Evolutionary conservation across 2,888 invertebrate genomes (phyloP).

Genomic region (Cactoblastis cactorum): DNA sequence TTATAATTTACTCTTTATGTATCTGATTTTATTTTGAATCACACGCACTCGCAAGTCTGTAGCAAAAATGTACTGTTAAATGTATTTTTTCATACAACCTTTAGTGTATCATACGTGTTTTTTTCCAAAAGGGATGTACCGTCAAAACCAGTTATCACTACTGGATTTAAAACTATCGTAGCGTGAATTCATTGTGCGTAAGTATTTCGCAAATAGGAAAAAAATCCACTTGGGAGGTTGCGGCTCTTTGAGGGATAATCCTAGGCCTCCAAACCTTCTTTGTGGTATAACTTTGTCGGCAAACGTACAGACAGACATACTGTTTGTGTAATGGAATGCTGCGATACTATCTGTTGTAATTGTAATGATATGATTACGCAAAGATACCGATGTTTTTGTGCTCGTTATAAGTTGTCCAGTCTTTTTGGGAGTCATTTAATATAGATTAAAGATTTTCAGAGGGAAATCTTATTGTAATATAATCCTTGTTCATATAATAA

Average conservation of each 20-base stretch:
- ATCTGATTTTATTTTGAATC: no score
- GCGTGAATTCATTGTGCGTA: slow-evolving; percentile 9
- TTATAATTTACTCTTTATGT: no score
- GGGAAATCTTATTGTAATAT: no score
- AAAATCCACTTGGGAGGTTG: slow-evolving; percentile 51
- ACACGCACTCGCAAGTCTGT: no score
- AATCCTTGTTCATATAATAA: no score
- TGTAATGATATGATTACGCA: slow-evolving; percentile 6
- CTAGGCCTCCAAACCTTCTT: slow-evolving; percentile 29
- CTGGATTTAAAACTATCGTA: slow-evolving; percentile 9
- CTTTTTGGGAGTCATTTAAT: background rate
- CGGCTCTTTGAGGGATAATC: slow-evolving; percentile 60
- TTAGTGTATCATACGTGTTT: background rate
- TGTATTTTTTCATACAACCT: background rate
- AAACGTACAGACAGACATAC: no score
- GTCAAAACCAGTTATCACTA: slow-evolving; percentile 6
- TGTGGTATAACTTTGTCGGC: slow-evolving; percentile 28
- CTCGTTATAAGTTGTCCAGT: background rate
- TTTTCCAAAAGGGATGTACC: background rate
- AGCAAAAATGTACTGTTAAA: no score
- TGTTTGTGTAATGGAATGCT: slow-evolving; percentile 21
- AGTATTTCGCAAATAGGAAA: slow-evolving; percentile 15
- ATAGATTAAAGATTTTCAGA: background rate
- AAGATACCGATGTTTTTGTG: background rate
- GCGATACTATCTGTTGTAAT: slow-evolving; percentile 5